phyloP scores from a whole-genome alignment of 1,140 invertebrate genomes.

The Lordiphosa collinella region DNA sequence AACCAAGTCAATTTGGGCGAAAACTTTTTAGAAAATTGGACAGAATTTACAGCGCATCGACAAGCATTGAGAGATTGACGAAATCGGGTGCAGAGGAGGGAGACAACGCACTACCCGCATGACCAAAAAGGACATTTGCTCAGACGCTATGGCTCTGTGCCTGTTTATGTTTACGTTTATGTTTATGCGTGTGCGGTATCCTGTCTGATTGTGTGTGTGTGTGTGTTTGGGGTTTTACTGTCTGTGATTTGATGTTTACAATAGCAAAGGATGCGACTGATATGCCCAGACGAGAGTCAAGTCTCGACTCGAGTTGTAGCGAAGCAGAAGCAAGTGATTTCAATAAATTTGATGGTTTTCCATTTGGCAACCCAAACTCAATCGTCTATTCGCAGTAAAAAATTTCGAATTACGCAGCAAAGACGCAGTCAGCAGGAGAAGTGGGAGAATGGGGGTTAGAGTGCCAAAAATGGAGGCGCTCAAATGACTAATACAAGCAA shows the following conservation, averaged over 20 bases:
- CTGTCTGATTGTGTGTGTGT: constrained; percentile 20
- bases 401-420: constrained; percentile 72
- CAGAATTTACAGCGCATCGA: constrained; percentile 61
- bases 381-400: constrained; percentile 76
- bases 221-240: constrained; percentile 61
- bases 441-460: not conserved
- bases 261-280: constrained; percentile 68
- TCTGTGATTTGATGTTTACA: constrained; percentile 77
- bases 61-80: constrained; percentile 43
- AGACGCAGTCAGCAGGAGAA: not conserved
- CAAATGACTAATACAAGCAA: constrained; percentile 78
- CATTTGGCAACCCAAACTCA: constrained; percentile 78
- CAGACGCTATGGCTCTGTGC: constrained; percentile 47
- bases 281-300: constrained; percentile 25
- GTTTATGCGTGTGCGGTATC: constrained; percentile 44
- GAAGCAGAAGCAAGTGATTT: constrained; percentile 68
- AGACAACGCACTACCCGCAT: constrained; percentile 30
- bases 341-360: constrained; percentile 79
- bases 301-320: constrained; percentile 11
- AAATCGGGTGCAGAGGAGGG: constrained; percentile 21
- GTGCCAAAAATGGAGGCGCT: constrained; percentile 36
- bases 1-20: constrained; percentile 50
- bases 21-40: constrained; percentile 77
- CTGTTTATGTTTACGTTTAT: constrained; percentile 70
- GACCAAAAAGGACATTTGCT: constrained; percentile 64